phyloP scores from a whole-genome alignment of 2,113 vertebrate species.

The Porphyrio hochstetteri region DNA sequence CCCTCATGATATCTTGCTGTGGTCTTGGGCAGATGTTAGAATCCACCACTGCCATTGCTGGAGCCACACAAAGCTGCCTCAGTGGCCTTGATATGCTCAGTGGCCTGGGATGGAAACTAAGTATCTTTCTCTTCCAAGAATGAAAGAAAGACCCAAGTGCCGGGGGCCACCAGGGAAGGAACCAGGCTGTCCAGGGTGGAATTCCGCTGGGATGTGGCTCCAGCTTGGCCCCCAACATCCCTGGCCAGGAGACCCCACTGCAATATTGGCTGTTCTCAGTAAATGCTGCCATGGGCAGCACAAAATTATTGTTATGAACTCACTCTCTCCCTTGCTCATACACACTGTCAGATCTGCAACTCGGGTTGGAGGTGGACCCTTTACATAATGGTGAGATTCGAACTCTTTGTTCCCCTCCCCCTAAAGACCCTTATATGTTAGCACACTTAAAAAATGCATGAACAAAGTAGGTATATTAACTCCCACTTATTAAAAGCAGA shows the following conservation, averaged over 20 bases:
- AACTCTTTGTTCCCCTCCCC: neutral
- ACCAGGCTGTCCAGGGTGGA: accelerated
- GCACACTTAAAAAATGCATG: neutral
- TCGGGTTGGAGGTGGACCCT: neutral
- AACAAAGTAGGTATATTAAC: neutral
- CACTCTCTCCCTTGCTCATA: neutral
- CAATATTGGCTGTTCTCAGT: neutral
- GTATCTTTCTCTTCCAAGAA: neutral
- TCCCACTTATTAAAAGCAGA: neutral
- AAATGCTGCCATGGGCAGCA: neutral
- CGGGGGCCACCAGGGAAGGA: accelerated
- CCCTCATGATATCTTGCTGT: accelerated
- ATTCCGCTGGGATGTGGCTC: neutral
- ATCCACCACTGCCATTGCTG: accelerated
- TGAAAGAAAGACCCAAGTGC: neutral
- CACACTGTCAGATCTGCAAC: neutral
- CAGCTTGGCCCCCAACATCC: neutral
- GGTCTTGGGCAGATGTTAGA: neutral
- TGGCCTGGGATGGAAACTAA: neutral
- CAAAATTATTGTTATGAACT: neutral
- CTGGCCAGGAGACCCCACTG: neutral
- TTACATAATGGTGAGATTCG: neutral
- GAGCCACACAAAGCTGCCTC: accelerated
- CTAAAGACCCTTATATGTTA: neutral
- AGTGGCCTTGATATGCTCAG: neutral